Base-by-base conservation (phyloP, 2,888 invertebrate species). In the Tethea ocularis region DNA sequence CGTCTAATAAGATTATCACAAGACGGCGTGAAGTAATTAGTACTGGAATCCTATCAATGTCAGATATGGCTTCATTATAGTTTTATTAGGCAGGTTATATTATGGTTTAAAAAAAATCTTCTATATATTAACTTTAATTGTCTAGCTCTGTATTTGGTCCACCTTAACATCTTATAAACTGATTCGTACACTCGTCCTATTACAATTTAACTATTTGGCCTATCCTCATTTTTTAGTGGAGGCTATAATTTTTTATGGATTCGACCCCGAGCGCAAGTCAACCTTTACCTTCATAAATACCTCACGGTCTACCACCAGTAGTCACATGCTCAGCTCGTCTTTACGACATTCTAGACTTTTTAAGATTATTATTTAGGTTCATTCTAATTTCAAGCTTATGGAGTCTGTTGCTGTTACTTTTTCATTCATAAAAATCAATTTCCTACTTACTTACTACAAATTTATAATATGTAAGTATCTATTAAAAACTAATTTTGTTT, bases 241-340 rank as follows among this genome's bases (percentile, higher is more conserved):
- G 46, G 46, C n/a, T 46, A 20, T 46, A 17, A 7, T 46, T 46
- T 46, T 46, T 46, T 46, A 46, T 46, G 46, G 46, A 46, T 46
- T 46, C 20, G 46, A 20, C 46, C 46, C 20, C 46, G 20, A 41
- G 20, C 10, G 46, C 46, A n/a, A 46, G 10, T 46, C 20, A 46
- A 46, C 46, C 46, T 46, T 46, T 46, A 46, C 46, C 46, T 46
- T 46, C 46, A 20, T n/a, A 17, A 41, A 46, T 46, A 46, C 46
- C 17, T 46, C 46, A 46, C 46, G 46, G 46, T 46, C 46, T 46
- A 46, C 20, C 46, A 20, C 46, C 46, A 46, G 46, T 20, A 8
- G 46, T 46, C 46, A 46, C 46, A 41, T 41, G 41, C 41, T 41
- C 17, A 7, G 46, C 20, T 20, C 46, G 46, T 46, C 38, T 38